Percentiles rank a stretch among this genome's conserved stretches.
Evolutionary conservation across 2,113 vertebrate species (phyloP).

Genomic region (Megaptera novaeangliae): DNA sequence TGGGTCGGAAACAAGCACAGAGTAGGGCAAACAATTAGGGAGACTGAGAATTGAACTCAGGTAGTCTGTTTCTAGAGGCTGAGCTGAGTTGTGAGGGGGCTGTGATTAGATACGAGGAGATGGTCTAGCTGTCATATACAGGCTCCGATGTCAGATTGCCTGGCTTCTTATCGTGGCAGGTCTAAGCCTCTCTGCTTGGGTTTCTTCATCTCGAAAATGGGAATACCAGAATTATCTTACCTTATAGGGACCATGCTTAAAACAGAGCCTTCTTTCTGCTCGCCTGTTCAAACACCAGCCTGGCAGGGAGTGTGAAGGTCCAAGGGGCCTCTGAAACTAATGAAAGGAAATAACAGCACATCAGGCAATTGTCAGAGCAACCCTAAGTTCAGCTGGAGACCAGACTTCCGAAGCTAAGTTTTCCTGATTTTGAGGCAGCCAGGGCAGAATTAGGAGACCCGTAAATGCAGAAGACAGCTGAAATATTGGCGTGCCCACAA

Average conservation of each 20-base stretch:
- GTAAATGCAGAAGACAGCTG: background rate
- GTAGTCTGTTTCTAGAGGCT: background rate
- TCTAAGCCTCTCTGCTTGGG: conserved; percentile 16
- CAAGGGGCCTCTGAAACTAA: background rate
- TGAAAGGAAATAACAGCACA: background rate
- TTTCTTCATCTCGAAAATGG: conserved; percentile 32
- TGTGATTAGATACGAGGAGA: conserved; percentile 20
- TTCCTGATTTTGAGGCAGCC: background rate
- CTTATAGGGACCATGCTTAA: background rate
- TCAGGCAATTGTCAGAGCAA: conserved; percentile 9
- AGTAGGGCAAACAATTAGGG: background rate
- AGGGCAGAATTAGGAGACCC: background rate
- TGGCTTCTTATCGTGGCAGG: conserved; percentile 29
- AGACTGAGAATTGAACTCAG: background rate
- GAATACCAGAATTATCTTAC: conserved; percentile 15
- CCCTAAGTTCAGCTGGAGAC: background rate
- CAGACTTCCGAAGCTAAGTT: background rate
- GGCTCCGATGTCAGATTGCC: conserved; percentile 7
- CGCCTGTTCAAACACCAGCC: background rate
- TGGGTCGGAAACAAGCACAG: background rate
- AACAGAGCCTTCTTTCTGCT: conserved; percentile 20
- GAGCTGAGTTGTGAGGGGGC: background rate
- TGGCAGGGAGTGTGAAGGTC: background rate
- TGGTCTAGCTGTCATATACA: background rate
- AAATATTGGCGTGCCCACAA: background rate